phyloP scores from a whole-genome alignment of 2,113 vertebrate species.

The Cryptotis parvus region DNA sequence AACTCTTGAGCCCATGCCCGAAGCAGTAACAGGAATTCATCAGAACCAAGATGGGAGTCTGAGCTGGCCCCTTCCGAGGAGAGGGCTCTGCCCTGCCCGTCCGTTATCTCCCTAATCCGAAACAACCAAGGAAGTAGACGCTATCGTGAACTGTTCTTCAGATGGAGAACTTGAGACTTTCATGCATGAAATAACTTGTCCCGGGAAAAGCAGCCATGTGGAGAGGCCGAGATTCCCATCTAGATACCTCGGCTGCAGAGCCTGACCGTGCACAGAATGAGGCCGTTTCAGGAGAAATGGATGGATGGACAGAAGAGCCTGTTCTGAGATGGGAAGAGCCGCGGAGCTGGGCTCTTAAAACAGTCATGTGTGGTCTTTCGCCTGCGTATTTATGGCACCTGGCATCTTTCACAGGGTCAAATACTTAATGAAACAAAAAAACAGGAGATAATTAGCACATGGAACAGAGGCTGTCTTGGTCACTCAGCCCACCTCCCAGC shows the following conservation, averaged over 20 bases:
- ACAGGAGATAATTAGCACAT: neutral
- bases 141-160: neutral
- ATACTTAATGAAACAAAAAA: neutral
- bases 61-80: neutral
- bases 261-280: neutral
- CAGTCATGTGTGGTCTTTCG: neutral
- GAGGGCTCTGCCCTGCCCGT: neutral
- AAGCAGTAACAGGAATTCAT: neutral
- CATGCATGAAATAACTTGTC: neutral
- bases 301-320: neutral
- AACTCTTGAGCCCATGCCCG: neutral
- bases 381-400: neutral
- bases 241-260: neutral
- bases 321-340: neutral
- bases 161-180: neutral
- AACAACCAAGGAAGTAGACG: neutral
- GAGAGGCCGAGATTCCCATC: conserved; percentile 1
- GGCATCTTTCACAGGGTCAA: neutral
- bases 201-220: neutral
- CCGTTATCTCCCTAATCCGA: neutral
- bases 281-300: neutral
- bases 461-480: neutral
- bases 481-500: neutral
- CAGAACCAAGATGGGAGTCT: neutral
- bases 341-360: neutral